These are phyloP conservation scores for Bombus ignitus DNA, from an alignment of 1,140 invertebrate genomes.

Conservation along the genomic window DNA sequence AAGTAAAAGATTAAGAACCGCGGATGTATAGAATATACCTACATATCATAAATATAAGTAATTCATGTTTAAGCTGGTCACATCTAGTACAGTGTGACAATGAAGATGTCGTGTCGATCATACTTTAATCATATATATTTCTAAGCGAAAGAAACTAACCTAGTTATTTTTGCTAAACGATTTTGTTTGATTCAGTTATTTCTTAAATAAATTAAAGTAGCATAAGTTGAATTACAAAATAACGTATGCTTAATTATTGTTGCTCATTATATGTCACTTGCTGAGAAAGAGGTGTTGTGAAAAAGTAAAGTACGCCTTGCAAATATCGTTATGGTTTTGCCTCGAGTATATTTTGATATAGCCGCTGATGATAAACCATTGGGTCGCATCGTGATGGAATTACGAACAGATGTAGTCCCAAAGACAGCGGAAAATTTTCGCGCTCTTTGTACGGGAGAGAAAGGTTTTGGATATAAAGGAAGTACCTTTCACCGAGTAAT, in stretches of 20 bases:
- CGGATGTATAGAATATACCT: too few species aligned
- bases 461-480: slow-evolving; percentile 96
- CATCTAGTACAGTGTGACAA: background rate
- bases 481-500: slow-evolving; percentile 97
- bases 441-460: slow-evolving; percentile 96
- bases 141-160: background rate
- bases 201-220: background rate
- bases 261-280: background rate
- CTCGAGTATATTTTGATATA: slow-evolving; percentile 91
- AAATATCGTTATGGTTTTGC: slow-evolving; percentile 86
- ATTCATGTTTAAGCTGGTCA: background rate
- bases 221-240: background rate
- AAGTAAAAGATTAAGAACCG: too few species aligned
- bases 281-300: background rate
- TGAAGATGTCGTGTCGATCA: background rate
- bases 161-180: background rate
- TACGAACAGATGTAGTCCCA: slow-evolving; percentile 92
- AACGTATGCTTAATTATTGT: background rate
- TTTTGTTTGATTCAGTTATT: background rate
- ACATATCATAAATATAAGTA: background rate
- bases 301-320: background rate
- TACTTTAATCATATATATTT: background rate
- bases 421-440: slow-evolving; percentile 98
- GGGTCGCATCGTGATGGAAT: slow-evolving; percentile 89
- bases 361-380: slow-evolving; percentile 85